Conservation (phyloP, 2,113 vertebrate genomes). For the Amblyopsis rosae region DNA sequence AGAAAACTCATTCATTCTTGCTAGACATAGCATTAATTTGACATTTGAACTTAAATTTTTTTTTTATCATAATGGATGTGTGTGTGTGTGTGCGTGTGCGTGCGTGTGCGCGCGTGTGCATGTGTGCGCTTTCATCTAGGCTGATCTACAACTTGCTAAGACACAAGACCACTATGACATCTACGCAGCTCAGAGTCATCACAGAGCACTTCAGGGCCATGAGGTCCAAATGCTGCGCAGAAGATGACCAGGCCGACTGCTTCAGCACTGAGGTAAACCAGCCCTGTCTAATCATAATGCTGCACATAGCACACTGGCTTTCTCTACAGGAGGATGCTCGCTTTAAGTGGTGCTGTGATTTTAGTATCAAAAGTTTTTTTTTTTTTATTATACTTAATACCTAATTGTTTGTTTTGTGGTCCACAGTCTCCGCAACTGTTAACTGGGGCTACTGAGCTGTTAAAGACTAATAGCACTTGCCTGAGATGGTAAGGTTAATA, state of each 20-base stretch:
- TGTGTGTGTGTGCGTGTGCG: background rate
- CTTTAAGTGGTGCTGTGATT: too few relatives aligned
- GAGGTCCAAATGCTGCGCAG: conserved; percentile 1
- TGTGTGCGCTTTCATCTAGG: background rate
- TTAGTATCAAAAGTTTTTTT: too few relatives aligned
- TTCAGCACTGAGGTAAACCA: conserved; percentile 3
- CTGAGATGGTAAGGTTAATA: background rate
- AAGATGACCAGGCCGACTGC: conserved; percentile 4
- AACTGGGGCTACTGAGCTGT: background rate
- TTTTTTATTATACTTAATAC: too few relatives aligned
- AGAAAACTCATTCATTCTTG: too few relatives aligned
- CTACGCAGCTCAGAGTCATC: background rate
- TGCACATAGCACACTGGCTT: too few relatives aligned
- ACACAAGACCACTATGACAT: background rate
- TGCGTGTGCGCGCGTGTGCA: too few relatives aligned
- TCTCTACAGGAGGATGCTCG: too few relatives aligned
- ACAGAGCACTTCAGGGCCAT: background rate
- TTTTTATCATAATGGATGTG: too few relatives aligned
- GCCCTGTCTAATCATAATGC: background rate
- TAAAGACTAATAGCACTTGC: background rate
- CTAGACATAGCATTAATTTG: too few relatives aligned
- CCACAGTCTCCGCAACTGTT: background rate
- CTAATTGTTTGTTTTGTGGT: background rate
- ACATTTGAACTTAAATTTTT: too few relatives aligned
- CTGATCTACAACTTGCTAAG: background rate